Conservation (phyloP, 2,797 vertebrate species). For the Stomatorhinus walkeri region DNA sequence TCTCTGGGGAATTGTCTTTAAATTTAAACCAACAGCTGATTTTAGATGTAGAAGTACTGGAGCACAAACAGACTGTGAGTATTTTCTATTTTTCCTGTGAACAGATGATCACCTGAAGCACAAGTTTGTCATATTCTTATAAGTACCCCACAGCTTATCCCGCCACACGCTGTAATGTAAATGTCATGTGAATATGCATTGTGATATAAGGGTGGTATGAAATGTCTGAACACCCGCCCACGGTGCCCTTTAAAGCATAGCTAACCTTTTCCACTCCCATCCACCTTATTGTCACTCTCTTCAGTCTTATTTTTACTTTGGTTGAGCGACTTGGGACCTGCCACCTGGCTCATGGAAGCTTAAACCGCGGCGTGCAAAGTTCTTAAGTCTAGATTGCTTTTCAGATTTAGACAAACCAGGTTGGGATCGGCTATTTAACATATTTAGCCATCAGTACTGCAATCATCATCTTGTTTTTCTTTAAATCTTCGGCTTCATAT, state of each 20-base stretch:
- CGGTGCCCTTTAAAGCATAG: conserved; percentile 1
- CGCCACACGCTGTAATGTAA: neutral
- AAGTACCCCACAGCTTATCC: neutral
- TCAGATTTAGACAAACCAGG: neutral
- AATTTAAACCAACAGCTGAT: neutral
- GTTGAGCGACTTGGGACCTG: neutral
- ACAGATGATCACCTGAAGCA: neutral
- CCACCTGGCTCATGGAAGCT: neutral
- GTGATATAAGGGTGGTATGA: neutral
- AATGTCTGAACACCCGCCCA: neutral
- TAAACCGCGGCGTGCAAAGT: neutral
- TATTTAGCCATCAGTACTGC: neutral
- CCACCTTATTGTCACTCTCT: neutral
- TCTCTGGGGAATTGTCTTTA: neutral
- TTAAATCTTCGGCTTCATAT: neutral
- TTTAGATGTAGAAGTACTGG: neutral
- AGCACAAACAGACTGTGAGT: neutral
- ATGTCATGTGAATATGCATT: neutral
- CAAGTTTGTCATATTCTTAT: neutral
- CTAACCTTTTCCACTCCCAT: conserved; percentile 3
- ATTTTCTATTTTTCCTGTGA: neutral
- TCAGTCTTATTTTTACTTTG: conserved; percentile 5
- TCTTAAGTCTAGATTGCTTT: neutral
- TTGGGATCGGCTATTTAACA: neutral
- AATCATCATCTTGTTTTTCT: neutral